Evolutionary conservation across 1,140 invertebrate genomes (phyloP), one percentile per base, ranked within the genome.

Genomic region (Drosophila kanapiae): DNA sequence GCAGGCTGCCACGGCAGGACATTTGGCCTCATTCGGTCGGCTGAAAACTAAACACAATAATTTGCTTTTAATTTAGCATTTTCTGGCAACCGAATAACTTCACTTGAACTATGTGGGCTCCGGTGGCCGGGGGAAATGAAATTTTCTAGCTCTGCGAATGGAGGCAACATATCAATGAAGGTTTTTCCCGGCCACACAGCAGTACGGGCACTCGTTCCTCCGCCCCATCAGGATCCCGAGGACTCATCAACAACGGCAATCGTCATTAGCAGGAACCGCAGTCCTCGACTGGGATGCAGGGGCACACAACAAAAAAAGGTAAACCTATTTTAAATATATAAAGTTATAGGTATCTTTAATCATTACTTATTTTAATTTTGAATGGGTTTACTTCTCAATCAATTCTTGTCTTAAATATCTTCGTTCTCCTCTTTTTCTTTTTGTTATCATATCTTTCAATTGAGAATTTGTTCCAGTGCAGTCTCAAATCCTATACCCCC

Each of bases 21-120:
- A 49, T 53, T 72, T 69, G 65, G 69, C 45, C 70, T 60, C 45
- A 6, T 60, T 60, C 53, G 31, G 33, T 35, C 53, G 69, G 37
- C 53, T 58, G 45, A 37, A 72, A 72, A 72, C 65, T 71, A 83
- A 83, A 80, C 82, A 84, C 82, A 88, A 88, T 87, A 87, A 88
- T 87, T 87, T 88, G 71, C 84, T 78, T 88, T 87, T 87, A 87
- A 87, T 87, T 87, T 83, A 86, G 68, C 67, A 87, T 77, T 87
- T 87, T 80, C 63, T 16, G 62, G 54, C 75, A 67, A 54, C 60
- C 71, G 53, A 87, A 87, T 88, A 88, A 88, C 76, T 87, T 84
- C 77, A 70, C 64, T 88, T 78, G 71, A 83, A 88, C 77, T 85
- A 86, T 78, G 68, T 58, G 67, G 62, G 51, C 6, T 10, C 5